A percentile compares a stretch with the other conserved stretches of the same genome.
Evolutionary conservation across 2,113 vertebrate species (phyloP).

Genomic region (Glaucomys volans): DNA sequence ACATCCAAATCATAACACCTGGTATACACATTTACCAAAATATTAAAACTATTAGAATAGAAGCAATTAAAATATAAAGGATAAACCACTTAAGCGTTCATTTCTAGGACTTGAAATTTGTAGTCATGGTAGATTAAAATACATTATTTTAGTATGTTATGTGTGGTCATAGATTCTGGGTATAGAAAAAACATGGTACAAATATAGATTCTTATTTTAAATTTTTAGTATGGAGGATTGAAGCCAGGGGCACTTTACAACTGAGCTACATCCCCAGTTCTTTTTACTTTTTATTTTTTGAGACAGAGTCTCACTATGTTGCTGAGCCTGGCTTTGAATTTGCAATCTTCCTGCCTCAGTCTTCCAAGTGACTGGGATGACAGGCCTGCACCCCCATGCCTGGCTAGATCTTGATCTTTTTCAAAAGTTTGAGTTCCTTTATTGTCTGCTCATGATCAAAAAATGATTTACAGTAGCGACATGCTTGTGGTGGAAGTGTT

Average conservation of each 20-base stretch:
- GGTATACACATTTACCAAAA: background rate
- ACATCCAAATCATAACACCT: too few species aligned
- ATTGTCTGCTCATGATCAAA: background rate
- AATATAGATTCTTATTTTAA: background rate
- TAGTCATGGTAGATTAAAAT: background rate
- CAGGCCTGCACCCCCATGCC: too few species aligned
- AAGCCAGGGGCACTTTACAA: too few species aligned
- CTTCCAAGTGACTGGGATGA: too few species aligned
- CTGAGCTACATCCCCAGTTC: too few species aligned
- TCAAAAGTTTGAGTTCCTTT: background rate
- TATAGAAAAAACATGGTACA: background rate
- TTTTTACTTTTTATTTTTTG: too few species aligned
- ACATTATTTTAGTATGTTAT: background rate
- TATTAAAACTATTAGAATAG: background rate
- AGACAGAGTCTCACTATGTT: too few species aligned
- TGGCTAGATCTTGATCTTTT: background rate
- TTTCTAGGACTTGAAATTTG: background rate
- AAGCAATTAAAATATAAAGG: constrained; percentile 26
- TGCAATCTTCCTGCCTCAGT: too few species aligned
- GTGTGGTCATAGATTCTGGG: background rate
- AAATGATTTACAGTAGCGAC: background rate
- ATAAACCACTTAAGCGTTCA: background rate
- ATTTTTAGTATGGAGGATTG: too few species aligned
- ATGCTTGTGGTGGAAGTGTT: background rate
- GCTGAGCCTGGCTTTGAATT: too few species aligned